phyloP scores from a whole-genome alignment of 2,113 vertebrate genomes.

The Nesogale talazaci region DNA sequence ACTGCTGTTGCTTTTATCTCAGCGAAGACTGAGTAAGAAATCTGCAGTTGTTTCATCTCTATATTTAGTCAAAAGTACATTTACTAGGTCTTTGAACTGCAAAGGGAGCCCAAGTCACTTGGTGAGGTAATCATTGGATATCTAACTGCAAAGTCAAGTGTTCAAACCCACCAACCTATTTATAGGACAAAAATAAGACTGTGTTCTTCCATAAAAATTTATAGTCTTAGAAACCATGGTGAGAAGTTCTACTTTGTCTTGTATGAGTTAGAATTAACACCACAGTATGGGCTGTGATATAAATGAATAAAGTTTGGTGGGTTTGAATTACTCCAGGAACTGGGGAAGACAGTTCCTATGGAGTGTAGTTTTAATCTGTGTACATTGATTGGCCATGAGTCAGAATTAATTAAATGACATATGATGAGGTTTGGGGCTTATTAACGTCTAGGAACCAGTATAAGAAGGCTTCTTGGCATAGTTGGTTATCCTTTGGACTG shows the following conservation, averaged over 20 bases:
- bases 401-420: not conserved
- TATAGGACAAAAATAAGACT: not conserved
- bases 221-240: not conserved
- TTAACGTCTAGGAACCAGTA: not conserved
- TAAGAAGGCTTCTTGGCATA: too few species aligned
- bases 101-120: not conserved
- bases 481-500: too few species aligned
- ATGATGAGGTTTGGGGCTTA: not conserved
- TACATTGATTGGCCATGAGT: not conserved
- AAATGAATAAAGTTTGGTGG: too few species aligned
- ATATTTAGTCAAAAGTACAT: not conserved
- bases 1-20: not conserved
- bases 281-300: too few species aligned
- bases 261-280: not conserved
- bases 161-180: not conserved
- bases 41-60: not conserved
- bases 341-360: not conserved
- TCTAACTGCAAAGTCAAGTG: not conserved
- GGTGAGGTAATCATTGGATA: too few species aligned
- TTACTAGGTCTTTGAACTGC: not conserved
- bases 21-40: not conserved
- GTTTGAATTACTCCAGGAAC: not conserved
- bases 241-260: not conserved
- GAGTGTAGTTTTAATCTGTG: not conserved
- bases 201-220: not conserved